phyloP scores from a whole-genome alignment of 2,797 vertebrate genomes.

The Sardinella longiceps region DNA sequence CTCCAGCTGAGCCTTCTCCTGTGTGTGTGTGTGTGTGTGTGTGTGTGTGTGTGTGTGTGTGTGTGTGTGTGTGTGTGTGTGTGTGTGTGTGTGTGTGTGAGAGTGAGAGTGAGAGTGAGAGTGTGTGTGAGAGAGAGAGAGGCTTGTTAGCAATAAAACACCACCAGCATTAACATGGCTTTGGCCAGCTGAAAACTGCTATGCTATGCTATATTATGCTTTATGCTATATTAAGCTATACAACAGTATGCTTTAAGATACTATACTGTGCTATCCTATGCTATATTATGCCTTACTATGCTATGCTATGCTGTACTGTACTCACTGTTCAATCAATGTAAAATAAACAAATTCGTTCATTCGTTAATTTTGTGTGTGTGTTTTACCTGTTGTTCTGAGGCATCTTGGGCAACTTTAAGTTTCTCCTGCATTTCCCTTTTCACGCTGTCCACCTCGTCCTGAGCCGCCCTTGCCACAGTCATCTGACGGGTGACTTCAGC shows the following conservation, averaged over 20 bases:
- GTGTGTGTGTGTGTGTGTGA: conserved; percentile 9
- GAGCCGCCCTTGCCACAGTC: conserved; percentile 83
- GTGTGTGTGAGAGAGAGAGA: conserved; percentile 29
- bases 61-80: conserved; percentile 21
- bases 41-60: conserved; percentile 26
- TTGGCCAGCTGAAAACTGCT: background rate
- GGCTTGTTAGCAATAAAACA: background rate
- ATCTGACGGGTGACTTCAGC: conserved; percentile 96
- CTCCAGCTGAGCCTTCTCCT: conserved; percentile 87
- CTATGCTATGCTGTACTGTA: too few species aligned
- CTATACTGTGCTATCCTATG: too few species aligned
- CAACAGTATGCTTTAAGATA: too few species aligned
- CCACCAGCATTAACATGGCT: background rate
- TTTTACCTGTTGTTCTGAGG: conserved; percentile 65
- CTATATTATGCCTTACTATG: too few species aligned
- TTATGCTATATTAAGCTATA: too few species aligned
- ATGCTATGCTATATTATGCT: too few species aligned
- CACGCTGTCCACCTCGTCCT: conserved; percentile 87
- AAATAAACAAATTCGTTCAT: background rate
- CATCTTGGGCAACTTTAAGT: conserved; percentile 82
- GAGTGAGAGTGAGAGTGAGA: conserved; percentile 28
- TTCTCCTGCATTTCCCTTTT: conserved; percentile 89
- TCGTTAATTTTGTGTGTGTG: background rate
- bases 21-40: conserved; percentile 25
- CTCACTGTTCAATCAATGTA: background rate